A percentile compares a stretch with the other conserved stretches of the same genome.
Evolutionary conservation across 2,797 vertebrate genomes (phyloP).

Genomic region (Pempheris klunzingeri): DNA sequence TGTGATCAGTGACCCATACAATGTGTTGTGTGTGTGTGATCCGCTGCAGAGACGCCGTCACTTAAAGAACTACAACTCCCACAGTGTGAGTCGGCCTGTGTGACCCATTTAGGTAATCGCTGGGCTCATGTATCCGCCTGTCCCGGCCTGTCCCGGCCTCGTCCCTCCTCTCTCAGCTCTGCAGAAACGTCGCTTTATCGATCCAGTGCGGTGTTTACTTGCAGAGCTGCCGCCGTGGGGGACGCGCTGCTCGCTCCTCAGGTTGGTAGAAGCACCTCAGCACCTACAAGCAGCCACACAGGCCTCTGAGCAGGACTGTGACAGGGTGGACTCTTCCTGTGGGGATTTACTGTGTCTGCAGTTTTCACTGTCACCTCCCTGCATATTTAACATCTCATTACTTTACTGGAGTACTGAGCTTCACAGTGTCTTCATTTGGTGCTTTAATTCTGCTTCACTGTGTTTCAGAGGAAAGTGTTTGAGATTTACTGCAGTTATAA

Average conservation of each 20-base stretch:
- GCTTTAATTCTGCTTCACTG: background rate
- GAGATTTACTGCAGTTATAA: too few species aligned
- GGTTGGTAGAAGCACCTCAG: too few species aligned
- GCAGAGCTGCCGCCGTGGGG: background rate
- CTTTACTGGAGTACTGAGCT: too few species aligned
- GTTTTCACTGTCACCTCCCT: background rate
- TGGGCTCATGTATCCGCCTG: conserved; percentile 34
- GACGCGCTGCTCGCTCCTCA: conserved; percentile 40
- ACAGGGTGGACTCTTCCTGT: background rate
- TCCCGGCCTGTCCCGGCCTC: background rate
- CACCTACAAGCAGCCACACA: background rate
- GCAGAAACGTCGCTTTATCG: background rate
- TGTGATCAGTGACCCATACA: too few species aligned
- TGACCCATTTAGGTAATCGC: conserved; percentile 61
- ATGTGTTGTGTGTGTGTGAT: background rate
- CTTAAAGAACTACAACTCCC: conserved; percentile 70
- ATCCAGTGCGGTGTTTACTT: too few species aligned
- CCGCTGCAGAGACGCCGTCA: background rate
- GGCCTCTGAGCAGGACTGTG: background rate
- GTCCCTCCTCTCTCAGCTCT: background rate
- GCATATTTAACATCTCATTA: too few species aligned
- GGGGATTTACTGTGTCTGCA: background rate
- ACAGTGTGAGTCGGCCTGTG: background rate
- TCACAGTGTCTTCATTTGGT: background rate
- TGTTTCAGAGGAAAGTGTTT: background rate